These are phyloP conservation scores for Cisticola juncidis DNA, from an alignment of 2,113 vertebrate genomes.

Conservation along the genomic window DNA sequence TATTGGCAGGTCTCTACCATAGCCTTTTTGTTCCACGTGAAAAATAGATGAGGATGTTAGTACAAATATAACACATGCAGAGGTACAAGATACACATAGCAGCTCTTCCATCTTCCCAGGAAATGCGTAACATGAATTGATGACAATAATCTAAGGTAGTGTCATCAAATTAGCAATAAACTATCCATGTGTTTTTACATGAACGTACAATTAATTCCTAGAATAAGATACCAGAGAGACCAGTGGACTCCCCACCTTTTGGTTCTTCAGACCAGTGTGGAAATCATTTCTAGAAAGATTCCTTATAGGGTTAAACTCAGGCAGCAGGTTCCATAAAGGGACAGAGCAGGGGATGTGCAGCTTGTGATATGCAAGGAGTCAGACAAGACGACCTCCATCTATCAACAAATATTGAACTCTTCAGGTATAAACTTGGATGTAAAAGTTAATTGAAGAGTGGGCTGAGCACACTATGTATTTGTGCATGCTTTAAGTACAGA, in stretches of 20 bases:
- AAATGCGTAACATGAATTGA: background rate
- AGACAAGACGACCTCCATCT: background rate
- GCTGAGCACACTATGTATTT: fast-evolving
- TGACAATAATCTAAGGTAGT: background rate
- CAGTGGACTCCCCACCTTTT: background rate
- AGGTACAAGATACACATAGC: background rate
- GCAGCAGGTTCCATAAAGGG: background rate
- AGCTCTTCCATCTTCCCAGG: background rate
- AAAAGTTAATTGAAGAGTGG: background rate
- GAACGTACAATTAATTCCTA: background rate
- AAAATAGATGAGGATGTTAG: background rate
- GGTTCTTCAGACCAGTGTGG: background rate
- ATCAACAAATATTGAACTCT: background rate
- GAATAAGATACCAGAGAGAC: background rate
- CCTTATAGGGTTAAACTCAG: background rate
- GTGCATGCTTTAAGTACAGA: background rate
- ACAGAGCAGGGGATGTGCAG: background rate
- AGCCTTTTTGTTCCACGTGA: background rate
- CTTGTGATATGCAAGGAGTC: background rate
- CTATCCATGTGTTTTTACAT: background rate
- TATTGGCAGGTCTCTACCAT: background rate
- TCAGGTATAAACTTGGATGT: background rate
- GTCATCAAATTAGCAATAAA: background rate
- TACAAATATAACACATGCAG: background rate
- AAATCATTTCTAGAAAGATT: background rate